Percentiles rank a stretch among this genome's conserved stretches.
Conservation (phyloP, 2,797 vertebrate species). For the Enoplosus armatus region DNA sequence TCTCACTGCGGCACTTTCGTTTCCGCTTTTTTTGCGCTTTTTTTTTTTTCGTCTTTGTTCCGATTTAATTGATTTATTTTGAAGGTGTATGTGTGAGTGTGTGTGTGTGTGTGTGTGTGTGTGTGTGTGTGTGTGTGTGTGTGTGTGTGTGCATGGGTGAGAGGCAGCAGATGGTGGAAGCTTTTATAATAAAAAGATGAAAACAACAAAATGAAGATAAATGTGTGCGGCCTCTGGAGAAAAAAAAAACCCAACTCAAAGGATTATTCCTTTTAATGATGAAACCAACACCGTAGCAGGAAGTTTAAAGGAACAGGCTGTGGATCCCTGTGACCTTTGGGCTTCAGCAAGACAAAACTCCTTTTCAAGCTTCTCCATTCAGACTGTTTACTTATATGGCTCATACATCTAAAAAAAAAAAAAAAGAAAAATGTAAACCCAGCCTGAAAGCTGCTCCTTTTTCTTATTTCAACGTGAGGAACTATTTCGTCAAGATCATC, state of each 20-base stretch:
- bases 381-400: not conserved
- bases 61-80: not conserved
- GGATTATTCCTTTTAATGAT: conserved; percentile 7
- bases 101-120: no score
- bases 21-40: not conserved
- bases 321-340: conserved; percentile 2
- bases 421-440: no score
- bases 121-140: no score
- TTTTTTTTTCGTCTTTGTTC: not conserved
- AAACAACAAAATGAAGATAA: conserved; percentile 50
- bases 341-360: not conserved
- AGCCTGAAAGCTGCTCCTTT: not conserved
- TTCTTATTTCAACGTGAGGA: not conserved
- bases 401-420: no score
- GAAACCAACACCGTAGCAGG: not conserved
- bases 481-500: not conserved
- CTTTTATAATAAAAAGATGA: conserved; percentile 25
- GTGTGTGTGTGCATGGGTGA: not conserved
- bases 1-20: not conserved
- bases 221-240: conserved; percentile 17
- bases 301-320: conserved; percentile 4
- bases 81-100: no score
- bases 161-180: conserved; percentile 35
- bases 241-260: no score
- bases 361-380: not conserved